Conservation (phyloP, 2,797 vertebrate genomes). For the Acanthurus leucopareius region DNA sequence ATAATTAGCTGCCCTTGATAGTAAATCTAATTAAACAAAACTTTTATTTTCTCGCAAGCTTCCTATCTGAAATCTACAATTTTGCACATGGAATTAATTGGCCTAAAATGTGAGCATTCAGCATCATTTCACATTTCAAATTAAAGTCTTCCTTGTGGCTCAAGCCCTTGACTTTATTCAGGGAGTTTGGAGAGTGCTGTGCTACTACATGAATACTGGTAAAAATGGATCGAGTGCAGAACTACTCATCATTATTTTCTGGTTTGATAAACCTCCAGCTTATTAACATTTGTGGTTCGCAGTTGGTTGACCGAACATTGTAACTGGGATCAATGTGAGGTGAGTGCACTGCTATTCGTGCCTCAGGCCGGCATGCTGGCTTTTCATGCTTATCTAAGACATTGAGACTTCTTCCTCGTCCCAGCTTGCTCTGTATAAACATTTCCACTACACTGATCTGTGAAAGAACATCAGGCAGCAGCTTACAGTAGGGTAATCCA, state of each 20-base stretch:
- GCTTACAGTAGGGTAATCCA: constrained; percentile 77
- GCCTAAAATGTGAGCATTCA: constrained; percentile 56
- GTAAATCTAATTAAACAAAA: constrained; percentile 70
- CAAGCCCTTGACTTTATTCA: constrained; percentile 41
- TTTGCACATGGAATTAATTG: constrained; percentile 62
- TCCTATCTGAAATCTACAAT: constrained; percentile 49
- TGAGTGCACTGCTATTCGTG: constrained; percentile 38
- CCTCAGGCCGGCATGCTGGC: constrained; percentile 39
- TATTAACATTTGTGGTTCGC: constrained; percentile 30
- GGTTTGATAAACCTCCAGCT: constrained; percentile 45
- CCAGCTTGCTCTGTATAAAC: constrained; percentile 63
- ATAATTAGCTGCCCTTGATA: constrained; percentile 69
- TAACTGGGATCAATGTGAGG: constrained; percentile 52
- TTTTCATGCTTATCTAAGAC: constrained; percentile 72
- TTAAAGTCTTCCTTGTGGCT: constrained; percentile 56
- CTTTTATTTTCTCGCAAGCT: constrained; percentile 66
- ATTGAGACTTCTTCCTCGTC: constrained; percentile 56
- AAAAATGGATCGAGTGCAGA: constrained; percentile 37
- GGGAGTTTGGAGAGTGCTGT: constrained; percentile 33
- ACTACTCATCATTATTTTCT: constrained; percentile 42
- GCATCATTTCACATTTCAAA: constrained; percentile 61
- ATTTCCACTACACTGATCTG: constrained; percentile 77
- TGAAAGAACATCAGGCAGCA: constrained; percentile 72
- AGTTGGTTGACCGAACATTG: constrained; percentile 46
- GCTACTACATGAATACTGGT: constrained; percentile 22